A percentile compares a stretch with the other conserved stretches of the same genome.
These are phyloP conservation scores for Synergus laeviventris DNA, from an alignment of 2,888 invertebrate species.

Conservation along the genomic window DNA sequence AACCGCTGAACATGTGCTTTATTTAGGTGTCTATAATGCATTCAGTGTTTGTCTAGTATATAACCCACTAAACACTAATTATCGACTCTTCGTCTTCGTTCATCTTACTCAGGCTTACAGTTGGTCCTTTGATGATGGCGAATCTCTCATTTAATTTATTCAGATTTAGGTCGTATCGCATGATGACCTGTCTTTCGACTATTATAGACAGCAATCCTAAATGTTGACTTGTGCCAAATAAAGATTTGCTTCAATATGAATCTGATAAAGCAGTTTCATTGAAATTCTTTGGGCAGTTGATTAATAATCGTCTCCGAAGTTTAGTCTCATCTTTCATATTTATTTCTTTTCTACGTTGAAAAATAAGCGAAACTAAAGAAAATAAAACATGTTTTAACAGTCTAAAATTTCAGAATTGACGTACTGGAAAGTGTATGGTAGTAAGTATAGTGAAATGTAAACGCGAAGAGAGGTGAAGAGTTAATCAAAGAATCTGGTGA, in stretches of 20 bases:
- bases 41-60: slow-evolving; percentile 69
- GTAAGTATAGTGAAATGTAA: neutral
- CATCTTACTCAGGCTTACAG: slow-evolving; percentile 46
- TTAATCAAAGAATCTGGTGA: slow-evolving; percentile 4
- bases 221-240: slow-evolving; percentile 26
- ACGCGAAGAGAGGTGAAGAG: neutral
- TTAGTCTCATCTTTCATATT: too few relatives aligned
- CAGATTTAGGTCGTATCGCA: slow-evolving; percentile 45
- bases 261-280: neutral
- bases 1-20: slow-evolving; percentile 71
- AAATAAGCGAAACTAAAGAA: too few relatives aligned
- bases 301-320: neutral
- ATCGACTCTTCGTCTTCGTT: slow-evolving; percentile 59
- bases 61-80: slow-evolving; percentile 73
- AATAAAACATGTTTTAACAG: too few relatives aligned
- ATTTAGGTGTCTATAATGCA: slow-evolving; percentile 62
- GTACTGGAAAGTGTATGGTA: neutral
- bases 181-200: slow-evolving; percentile 17
- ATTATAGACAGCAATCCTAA: slow-evolving; percentile 6
- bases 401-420: too few relatives aligned
- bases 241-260: neutral
- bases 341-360: too few relatives aligned
- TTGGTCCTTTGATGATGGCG: slow-evolving; percentile 50
- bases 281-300: neutral
- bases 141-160: slow-evolving; percentile 47